Conservation (phyloP, 2,113 vertebrate genomes). For the Leptosomus discolor region DNA sequence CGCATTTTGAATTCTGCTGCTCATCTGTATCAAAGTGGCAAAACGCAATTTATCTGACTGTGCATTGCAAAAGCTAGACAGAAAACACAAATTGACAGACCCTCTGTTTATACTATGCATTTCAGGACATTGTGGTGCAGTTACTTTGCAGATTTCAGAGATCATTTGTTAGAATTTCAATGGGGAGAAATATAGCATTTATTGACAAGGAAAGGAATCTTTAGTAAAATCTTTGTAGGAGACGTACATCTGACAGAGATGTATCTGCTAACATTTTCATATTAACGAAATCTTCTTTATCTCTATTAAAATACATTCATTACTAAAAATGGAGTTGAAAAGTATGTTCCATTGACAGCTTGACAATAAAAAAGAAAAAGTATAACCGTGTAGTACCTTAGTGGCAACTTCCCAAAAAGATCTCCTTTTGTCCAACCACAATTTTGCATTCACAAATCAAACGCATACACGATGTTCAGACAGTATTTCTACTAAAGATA, state of each 20-base stretch:
- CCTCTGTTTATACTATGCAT: not conserved
- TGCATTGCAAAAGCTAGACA: not conserved
- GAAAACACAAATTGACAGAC: not conserved
- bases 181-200: not conserved
- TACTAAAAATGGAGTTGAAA: not conserved
- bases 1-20: not conserved
- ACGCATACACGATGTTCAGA: not conserved
- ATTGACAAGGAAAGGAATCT: not conserved
- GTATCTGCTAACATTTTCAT: not conserved
- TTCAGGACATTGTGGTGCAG: not conserved
- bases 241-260: not conserved
- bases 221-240: not conserved
- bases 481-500: not conserved
- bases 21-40: accelerated
- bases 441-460: not conserved
- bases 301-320: not conserved
- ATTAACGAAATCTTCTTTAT: not conserved
- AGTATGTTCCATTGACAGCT: not conserved
- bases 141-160: not conserved
- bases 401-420: not conserved
- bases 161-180: not conserved
- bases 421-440: not conserved
- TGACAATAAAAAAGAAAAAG: not conserved
- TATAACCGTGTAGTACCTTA: not conserved
- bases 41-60: not conserved